phyloP scores from a whole-genome alignment of 2,888 invertebrate species.

The Drosophila helvetica region DNA sequence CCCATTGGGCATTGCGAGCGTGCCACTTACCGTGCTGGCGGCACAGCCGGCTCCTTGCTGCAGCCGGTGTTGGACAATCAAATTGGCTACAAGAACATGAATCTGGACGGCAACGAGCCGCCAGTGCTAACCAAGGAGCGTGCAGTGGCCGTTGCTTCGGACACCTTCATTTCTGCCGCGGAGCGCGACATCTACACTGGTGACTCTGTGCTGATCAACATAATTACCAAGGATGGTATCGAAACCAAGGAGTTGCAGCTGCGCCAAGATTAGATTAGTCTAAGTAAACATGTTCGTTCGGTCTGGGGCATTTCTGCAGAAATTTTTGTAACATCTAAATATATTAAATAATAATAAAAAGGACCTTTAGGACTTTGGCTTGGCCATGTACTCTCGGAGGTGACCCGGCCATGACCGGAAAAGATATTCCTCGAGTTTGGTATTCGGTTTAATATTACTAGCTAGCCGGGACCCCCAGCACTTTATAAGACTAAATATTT shows the following conservation, averaged over 20 bases:
- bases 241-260: conserved; percentile 89
- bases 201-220: conserved; percentile 92
- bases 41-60: conserved; percentile 94
- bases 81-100: conserved; percentile 94
- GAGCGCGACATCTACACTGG: conserved; percentile 99
- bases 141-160: conserved; percentile 94
- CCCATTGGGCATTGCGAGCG: conserved; percentile 98
- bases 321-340: conserved; percentile 53
- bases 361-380: conserved; percentile 31
- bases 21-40: conserved; percentile 93
- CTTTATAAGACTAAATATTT: too few species aligned
- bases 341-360: conserved; percentile 50
- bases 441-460: too few species aligned
- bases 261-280: conserved; percentile 91
- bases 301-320: conserved; percentile 31
- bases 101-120: conserved; percentile 84
- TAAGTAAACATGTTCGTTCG: neutral
- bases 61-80: conserved; percentile 98
- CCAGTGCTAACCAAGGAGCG: conserved; percentile 90
- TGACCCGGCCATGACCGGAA: too few species aligned
- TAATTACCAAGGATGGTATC: conserved; percentile 95
- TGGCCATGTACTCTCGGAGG: too few species aligned
- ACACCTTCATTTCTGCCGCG: conserved; percentile 98
- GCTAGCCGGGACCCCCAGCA: too few species aligned
- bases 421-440: too few species aligned